Base-by-base conservation (phyloP, 2,888 invertebrate genomes). In the Cylindroiulus punctatus region DNA sequence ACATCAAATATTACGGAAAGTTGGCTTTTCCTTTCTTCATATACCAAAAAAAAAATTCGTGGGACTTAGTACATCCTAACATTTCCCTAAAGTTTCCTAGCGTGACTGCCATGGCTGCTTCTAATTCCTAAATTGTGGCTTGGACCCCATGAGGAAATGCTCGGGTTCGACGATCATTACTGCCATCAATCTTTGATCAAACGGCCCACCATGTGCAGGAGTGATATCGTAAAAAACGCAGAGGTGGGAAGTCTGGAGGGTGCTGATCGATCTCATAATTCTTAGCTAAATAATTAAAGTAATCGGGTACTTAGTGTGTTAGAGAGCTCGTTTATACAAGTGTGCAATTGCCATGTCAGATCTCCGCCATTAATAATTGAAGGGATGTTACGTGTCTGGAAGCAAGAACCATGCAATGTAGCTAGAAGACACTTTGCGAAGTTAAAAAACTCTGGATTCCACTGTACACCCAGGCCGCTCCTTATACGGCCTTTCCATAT, bases 231-330 rank as follows among this genome's bases (percentile, higher is more conserved):
- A 52, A 52, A 52, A 52, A 52, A 52, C 19, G n/a, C 52, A 52
- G 52, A 52, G 52, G 52, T 52, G 52, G 52, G 52, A 52, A n/a
- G 52, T n/a, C 52, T 52, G 52, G 52, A 52, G 52, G 52, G 52
- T 52, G 52, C 52, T 52, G 52, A 52, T 52, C 52, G 52, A 52
- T 52, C 52, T 52, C 52, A 52, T 52, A 52, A 52, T n/a, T 52
- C 52, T 52, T 52, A 52, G 52, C 52, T 52, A 52, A 52, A 52
- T 52, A 52, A 52, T 52, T 52, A 52, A 52, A 52, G 52, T 52
- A 52, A 52, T 52, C 52, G 52, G n/a, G 12, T n/a, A 52, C 52
- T 52, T 52, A 52, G 52, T n/a, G 52, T 52, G 52, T 52, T 52
- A 52, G 52, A 52, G 52, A n/a, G 52, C 52, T 52, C 52, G 52